Evolutionary conservation across 2,797 vertebrate species (phyloP).

Genomic region (Semotilus atromaculatus): DNA sequence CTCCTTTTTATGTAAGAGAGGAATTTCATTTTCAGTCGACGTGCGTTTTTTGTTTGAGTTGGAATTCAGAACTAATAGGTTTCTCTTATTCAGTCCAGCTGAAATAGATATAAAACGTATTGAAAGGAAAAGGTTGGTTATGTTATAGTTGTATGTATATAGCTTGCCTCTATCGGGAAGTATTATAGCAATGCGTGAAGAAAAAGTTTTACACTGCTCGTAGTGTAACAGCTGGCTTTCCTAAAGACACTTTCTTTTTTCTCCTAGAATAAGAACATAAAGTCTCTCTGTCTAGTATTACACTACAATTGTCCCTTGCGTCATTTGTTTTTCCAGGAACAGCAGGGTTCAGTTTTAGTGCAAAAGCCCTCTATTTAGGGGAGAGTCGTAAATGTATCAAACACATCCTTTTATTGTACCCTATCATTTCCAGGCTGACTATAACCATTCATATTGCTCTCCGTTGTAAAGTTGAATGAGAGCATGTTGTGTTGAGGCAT

Average conservation of each 20-base stretch:
- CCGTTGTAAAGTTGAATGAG: not conserved
- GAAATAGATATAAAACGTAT: no score
- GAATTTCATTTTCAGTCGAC: not conserved
- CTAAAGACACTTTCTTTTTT: not conserved
- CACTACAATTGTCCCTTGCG: slow-evolving; percentile 7
- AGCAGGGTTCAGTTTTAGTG: slow-evolving; percentile 24
- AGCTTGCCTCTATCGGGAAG: not conserved
- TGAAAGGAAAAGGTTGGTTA: no score
- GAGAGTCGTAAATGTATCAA: slow-evolving; percentile 4
- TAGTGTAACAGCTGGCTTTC: not conserved
- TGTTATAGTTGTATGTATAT: no score
- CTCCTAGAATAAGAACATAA: not conserved
- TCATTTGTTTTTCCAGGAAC: slow-evolving; percentile 22
- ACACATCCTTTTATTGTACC: slow-evolving; percentile 31
- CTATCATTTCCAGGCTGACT: slow-evolving; percentile 29
- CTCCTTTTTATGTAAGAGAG: not conserved
- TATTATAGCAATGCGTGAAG: not conserved
- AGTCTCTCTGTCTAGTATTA: not conserved
- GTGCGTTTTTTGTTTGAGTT: not conserved
- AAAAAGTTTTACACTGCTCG: not conserved
- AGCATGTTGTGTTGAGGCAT: not conserved
- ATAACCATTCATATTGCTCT: slow-evolving; percentile 12
- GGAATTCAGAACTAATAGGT: not conserved
- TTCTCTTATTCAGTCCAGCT: no score
- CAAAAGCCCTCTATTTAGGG: slow-evolving; percentile 4